Percentiles rank a stretch among this genome's conserved stretches.
Evolutionary conservation across 2,113 vertebrate genomes (phyloP).

Genomic region (Oxyura jamaicensis): DNA sequence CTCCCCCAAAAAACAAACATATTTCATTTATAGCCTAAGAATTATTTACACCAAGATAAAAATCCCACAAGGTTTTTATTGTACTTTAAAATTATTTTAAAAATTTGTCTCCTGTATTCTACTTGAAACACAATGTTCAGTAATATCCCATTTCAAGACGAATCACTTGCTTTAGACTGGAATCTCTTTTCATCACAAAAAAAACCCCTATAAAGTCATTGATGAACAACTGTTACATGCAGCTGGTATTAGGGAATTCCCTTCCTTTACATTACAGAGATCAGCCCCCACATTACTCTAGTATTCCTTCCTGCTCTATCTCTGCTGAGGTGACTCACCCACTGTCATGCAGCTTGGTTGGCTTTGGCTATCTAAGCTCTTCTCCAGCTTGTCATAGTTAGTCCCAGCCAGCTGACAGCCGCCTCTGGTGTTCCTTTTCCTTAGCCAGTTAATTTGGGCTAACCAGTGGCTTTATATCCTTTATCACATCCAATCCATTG

Average conservation of each 20-base stretch:
- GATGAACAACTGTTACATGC: not conserved
- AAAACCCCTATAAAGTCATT: not conserved
- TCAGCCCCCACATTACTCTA: not conserved
- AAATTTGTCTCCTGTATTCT: not conserved
- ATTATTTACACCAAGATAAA: constrained; percentile 55
- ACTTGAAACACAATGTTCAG: not conserved
- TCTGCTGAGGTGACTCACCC: not conserved
- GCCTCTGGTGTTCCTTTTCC: not conserved
- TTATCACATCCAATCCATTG: not conserved
- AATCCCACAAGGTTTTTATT: constrained; percentile 4
- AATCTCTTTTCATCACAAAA: not conserved
- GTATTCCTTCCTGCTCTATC: not conserved
- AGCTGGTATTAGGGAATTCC: not conserved
- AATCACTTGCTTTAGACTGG: not conserved
- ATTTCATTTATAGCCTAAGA: constrained; percentile 43
- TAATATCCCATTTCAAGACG: not conserved
- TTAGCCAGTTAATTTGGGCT: not conserved
- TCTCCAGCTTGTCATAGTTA: not conserved
- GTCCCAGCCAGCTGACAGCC: not conserved
- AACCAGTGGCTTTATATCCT: not conserved
- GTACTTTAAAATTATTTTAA: not conserved
- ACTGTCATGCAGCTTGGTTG: not conserved
- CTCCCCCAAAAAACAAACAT: constrained; percentile 1
- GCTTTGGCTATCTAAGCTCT: not conserved
- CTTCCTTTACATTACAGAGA: not conserved